Percentiles rank a stretch among this genome's conserved stretches.
phyloP scores from a whole-genome alignment of 1,140 invertebrate species.

The Patella vulgata region DNA sequence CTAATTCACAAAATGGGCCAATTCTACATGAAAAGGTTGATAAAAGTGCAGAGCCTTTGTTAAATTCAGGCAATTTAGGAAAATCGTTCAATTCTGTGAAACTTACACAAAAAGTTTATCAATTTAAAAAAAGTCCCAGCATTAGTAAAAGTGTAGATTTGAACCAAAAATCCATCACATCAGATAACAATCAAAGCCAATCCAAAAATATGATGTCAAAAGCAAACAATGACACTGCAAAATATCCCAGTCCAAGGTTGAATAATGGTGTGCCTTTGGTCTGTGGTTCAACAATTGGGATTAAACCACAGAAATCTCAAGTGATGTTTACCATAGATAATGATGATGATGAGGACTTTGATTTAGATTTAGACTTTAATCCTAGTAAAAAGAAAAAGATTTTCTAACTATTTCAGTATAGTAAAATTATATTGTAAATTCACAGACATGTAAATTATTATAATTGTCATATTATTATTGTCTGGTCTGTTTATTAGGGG shows the following conservation, averaged over 20 bases:
- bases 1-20: too few species aligned
- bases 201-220: not conserved
- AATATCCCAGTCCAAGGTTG: not conserved
- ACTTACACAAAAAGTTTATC: too few species aligned
- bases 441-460: too few species aligned
- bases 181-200: constrained; percentile 2
- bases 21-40: too few species aligned
- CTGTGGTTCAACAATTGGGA: constrained; percentile 23
- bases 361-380: constrained; percentile 33
- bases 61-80: too few species aligned
- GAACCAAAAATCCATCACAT: not conserved
- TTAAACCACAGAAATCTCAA: constrained; percentile 2
- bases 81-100: too few species aligned
- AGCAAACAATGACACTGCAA: not conserved
- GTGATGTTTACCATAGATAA: constrained; percentile 9
- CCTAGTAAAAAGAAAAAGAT: not conserved
- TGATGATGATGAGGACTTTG: constrained; percentile 28
- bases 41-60: too few species aligned
- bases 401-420: too few species aligned
- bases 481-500: too few species aligned
- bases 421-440: too few species aligned
- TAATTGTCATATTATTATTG: too few species aligned
- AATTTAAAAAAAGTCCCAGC: not conserved
- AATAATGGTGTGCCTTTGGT: constrained; percentile 21
- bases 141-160: not conserved